Evolutionary conservation across 2,113 vertebrate species (phyloP).

Genomic region (Pseudorasbora parva): DNA sequence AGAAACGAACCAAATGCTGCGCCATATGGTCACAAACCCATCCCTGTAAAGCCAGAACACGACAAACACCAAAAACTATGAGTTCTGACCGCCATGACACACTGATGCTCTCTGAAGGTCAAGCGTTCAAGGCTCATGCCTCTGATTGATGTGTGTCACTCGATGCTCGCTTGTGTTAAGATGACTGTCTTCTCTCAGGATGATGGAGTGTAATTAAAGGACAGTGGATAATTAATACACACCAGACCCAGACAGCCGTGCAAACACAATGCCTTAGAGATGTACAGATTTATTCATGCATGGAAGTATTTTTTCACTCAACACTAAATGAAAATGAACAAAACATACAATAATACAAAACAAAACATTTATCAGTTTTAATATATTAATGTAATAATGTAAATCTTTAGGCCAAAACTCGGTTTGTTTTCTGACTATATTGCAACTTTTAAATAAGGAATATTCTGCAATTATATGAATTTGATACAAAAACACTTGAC

Average conservation of each 20-base stretch:
- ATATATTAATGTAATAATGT: too few relatives aligned
- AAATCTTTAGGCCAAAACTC: too few relatives aligned
- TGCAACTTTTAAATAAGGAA: too few relatives aligned
- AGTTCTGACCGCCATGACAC: neutral
- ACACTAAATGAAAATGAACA: neutral
- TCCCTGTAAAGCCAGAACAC: neutral
- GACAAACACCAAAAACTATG: neutral
- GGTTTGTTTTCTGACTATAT: too few relatives aligned
- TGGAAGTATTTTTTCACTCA: neutral
- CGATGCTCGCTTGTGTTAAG: neutral
- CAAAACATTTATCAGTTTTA: too few relatives aligned
- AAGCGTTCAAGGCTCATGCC: neutral
- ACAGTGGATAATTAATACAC: slow-evolving; percentile 70
- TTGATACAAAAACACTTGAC: too few relatives aligned
- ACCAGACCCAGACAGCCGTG: slow-evolving; percentile 54
- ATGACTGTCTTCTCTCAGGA: slow-evolving; percentile 6
- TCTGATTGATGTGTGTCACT: neutral
- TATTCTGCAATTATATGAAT: too few relatives aligned
- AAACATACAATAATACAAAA: too few relatives aligned
- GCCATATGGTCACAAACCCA: slow-evolving; percentile 74
- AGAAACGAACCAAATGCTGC: slow-evolving; percentile 65
- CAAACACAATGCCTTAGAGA: neutral
- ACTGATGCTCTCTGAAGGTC: neutral
- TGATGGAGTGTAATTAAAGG: slow-evolving; percentile 67
- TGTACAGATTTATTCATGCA: neutral